Conservation (phyloP, 2,797 vertebrate genomes). For the Peromyscus nudipes region DNA sequence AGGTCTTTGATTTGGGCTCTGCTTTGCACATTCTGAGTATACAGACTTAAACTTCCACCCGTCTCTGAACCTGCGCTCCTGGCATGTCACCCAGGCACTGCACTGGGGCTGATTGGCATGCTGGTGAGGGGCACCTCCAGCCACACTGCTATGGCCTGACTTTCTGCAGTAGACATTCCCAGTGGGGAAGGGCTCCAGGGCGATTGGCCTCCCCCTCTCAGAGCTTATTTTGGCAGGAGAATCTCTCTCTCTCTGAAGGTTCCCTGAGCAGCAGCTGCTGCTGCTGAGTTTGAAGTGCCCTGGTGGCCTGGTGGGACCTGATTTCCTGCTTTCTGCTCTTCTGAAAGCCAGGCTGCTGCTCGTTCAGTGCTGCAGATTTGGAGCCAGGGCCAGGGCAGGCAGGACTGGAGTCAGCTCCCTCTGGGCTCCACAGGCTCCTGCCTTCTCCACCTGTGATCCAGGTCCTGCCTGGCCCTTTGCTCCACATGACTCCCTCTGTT, state of each 20-base stretch:
- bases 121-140: no score
- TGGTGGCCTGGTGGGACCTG: fast-evolving
- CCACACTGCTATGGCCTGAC: fast-evolving
- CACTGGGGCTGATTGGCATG: fast-evolving
- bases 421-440: fast-evolving
- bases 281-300: neutral
- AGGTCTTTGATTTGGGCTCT: neutral
- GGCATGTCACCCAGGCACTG: neutral
- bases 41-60: neutral
- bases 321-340: neutral
- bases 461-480: neutral
- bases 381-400: fast-evolving
- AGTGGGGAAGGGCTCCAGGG: neutral
- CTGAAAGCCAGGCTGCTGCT: neutral
- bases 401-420: no score
- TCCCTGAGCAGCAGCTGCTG: neutral
- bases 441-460: neutral
- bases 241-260: neutral
- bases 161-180: neutral
- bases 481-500: neutral
- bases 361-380: fast-evolving
- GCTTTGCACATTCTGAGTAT: neutral
- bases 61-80: neutral
- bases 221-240: neutral
- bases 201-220: neutral